Evolutionary conservation across 2,888 invertebrate species (phyloP).

Genomic region (Lycaena phlaeas): DNA sequence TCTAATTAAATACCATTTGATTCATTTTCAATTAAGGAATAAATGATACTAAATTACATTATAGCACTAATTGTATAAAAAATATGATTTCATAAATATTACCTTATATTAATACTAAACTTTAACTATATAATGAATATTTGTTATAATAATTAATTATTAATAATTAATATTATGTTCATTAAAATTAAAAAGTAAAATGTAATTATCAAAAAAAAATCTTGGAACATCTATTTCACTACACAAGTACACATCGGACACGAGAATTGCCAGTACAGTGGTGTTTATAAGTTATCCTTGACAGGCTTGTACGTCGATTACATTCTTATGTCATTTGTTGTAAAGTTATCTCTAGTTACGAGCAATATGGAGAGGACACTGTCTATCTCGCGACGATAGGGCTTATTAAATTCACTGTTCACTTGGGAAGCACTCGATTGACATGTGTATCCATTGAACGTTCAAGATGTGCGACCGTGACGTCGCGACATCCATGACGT

Average conservation of each 20-base stretch:
- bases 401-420: conserved; percentile 59
- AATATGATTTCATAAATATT: no score
- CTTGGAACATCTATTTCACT: conserved; percentile 27
- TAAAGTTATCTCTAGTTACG: conserved; percentile 51
- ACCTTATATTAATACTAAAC: no score
- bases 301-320: conserved; percentile 43
- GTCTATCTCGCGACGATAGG: conserved; percentile 53
- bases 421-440: conserved; percentile 53
- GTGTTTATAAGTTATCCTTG: conserved; percentile 49
- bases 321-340: conserved; percentile 48
- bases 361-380: conserved; percentile 34
- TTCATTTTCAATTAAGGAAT: no score
- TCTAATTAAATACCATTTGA: conserved; percentile 14
- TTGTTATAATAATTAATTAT: no score
- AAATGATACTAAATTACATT: no score
- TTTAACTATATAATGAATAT: no score
- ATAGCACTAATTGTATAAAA: no score
- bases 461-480: conserved; percentile 39
- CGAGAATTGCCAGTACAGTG: conserved; percentile 33
- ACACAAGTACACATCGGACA: conserved; percentile 34
- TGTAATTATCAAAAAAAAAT: no score
- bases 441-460: conserved; percentile 45
- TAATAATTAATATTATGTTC: no score
- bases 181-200: no score
- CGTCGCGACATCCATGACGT: conserved; percentile 54